Evolutionary conservation across 2,113 vertebrate genomes (phyloP).

Genomic region (Clarias magur): DNA sequence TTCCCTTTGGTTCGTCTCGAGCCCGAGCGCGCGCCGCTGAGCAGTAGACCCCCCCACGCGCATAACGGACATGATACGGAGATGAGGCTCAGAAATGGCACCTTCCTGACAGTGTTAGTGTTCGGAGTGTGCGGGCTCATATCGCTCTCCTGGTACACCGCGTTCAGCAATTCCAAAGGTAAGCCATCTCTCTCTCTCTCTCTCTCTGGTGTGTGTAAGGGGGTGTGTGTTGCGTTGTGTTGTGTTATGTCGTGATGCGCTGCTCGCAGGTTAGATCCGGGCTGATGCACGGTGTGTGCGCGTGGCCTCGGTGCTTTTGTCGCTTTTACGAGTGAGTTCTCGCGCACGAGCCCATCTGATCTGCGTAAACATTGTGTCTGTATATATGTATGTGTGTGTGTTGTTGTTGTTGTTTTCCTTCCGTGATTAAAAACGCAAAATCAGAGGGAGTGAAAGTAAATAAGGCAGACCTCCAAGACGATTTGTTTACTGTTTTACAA

Average conservation of each 20-base stretch:
- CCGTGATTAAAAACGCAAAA: neutral
- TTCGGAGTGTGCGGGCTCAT: conserved; percentile 91
- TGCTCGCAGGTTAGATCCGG: neutral
- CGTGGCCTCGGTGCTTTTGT: neutral
- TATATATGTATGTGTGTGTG: neutral
- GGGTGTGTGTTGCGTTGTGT: neutral
- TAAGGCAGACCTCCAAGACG: neutral
- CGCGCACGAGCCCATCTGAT: neutral
- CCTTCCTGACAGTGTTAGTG: conserved; percentile 93
- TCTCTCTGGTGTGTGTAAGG: neutral
- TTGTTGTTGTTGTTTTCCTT: neutral
- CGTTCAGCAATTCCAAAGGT: conserved; percentile 96
- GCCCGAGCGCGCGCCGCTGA: neutral
- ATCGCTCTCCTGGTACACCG: conserved; percentile 96
- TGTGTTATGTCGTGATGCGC: no score
- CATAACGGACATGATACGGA: conserved; percentile 79
- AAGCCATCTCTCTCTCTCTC: conserved; percentile 47
- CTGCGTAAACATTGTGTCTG: neutral
- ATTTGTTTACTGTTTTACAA: conserved; percentile 8
- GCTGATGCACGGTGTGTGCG: neutral
- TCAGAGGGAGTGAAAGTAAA: neutral
- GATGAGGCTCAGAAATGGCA: conserved; percentile 93
- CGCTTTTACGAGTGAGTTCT: conserved; percentile 15
- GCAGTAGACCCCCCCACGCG: conserved; percentile 24
- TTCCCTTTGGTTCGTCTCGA: neutral